Evolutionary conservation across 2,797 vertebrate species (phyloP).

Genomic region (Channa striata): DNA sequence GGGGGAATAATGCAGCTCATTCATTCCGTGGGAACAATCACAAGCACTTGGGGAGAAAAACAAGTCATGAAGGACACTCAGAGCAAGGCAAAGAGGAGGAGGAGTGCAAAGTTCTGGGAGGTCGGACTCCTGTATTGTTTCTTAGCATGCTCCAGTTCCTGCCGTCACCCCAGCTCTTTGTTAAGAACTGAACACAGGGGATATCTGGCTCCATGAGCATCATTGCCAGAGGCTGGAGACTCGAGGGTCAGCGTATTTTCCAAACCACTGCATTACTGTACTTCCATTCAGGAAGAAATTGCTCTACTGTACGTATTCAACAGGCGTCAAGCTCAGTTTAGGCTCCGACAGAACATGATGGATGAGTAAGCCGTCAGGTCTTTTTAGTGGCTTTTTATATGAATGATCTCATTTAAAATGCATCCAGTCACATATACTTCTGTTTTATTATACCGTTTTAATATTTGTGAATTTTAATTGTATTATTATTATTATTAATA

Average conservation of each 20-base stretch:
- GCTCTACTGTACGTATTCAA: slow-evolving; percentile 70
- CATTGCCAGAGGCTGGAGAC: slow-evolving; percentile 59
- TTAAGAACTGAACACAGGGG: slow-evolving; percentile 61
- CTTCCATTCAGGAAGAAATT: slow-evolving; percentile 47
- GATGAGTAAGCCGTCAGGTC: slow-evolving; percentile 17
- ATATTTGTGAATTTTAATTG: no score
- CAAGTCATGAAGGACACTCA: slow-evolving; percentile 41
- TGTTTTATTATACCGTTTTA: no score
- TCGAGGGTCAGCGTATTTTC: slow-evolving; percentile 73
- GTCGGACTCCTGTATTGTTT: slow-evolving; percentile 74
- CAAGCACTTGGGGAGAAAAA: slow-evolving; percentile 36
- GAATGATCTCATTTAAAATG: not conserved
- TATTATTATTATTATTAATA: no score
- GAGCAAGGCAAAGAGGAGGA: slow-evolving; percentile 32
- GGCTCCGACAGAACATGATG: slow-evolving; percentile 26
- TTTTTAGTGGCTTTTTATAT: not conserved
- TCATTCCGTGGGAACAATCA: slow-evolving; percentile 48
- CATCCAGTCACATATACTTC: not conserved
- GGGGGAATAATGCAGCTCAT: slow-evolving; percentile 32
- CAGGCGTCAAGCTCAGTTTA: slow-evolving; percentile 56
- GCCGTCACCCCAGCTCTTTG: slow-evolving; percentile 71
- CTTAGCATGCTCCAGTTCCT: slow-evolving; percentile 72
- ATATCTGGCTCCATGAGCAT: slow-evolving; percentile 61
- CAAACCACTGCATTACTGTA: slow-evolving; percentile 65
- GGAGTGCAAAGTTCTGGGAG: slow-evolving; percentile 42